phyloP scores from a whole-genome alignment of 2,113 vertebrate genomes.

The Phasianus colchicus region DNA sequence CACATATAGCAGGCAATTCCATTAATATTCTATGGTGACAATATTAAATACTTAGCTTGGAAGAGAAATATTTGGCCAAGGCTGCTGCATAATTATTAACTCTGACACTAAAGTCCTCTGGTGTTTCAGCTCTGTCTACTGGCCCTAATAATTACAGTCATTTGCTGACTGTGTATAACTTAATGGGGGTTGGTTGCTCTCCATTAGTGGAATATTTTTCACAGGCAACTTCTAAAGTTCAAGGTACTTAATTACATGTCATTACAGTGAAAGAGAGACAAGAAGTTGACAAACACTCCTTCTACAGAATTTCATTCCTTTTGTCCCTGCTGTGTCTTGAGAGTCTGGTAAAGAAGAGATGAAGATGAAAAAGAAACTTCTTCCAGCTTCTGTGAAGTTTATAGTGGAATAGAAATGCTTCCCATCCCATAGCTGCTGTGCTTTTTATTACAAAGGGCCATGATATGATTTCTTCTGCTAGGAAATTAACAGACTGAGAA shows the following conservation, averaged over 20 bases:
- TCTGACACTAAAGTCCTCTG: slow-evolving; percentile 67
- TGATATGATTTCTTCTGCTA: not conserved
- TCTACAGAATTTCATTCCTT: not conserved
- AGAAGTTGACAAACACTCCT: slow-evolving; percentile 57
- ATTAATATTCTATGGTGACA: slow-evolving; percentile 58
- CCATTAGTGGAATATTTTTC: slow-evolving; percentile 46
- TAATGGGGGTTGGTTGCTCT: slow-evolving; percentile 57
- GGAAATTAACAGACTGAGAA: slow-evolving; percentile 8
- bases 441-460: slow-evolving; percentile 22
- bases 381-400: slow-evolving; percentile 6
- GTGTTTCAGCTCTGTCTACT: slow-evolving; percentile 64
- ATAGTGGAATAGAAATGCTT: not conserved
- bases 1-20: slow-evolving; percentile 45
- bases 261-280: slow-evolving; percentile 7
- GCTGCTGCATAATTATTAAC: slow-evolving; percentile 72
- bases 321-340: slow-evolving; percentile 39
- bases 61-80: slow-evolving; percentile 70
- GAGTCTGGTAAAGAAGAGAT: slow-evolving; percentile 3
- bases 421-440: not conserved
- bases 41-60: slow-evolving; percentile 66
- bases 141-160: slow-evolving; percentile 68
- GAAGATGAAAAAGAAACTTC: slow-evolving; percentile 14
- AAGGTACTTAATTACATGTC: slow-evolving; percentile 43
- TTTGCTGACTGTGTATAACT: slow-evolving; percentile 63
- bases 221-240: slow-evolving; percentile 51